Evolutionary conservation across 2,888 invertebrate genomes (phyloP).

Genomic region (Amphipoea lucens): DNA sequence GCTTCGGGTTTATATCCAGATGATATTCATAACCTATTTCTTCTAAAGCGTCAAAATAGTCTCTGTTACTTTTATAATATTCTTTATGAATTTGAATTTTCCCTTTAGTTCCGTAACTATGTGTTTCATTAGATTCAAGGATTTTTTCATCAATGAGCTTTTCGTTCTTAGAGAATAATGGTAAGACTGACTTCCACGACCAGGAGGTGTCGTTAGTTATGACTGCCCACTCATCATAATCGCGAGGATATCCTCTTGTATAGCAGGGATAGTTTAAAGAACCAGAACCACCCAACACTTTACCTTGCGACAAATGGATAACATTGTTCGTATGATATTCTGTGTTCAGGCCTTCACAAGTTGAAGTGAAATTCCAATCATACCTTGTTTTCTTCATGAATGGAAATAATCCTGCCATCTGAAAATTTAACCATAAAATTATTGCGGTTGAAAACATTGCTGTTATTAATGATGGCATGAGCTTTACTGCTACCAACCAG

Average conservation of each 20-base stretch:
- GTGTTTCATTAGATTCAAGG: constrained; percentile 36
- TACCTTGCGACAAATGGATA: constrained; percentile 68
- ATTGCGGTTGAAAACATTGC: no score
- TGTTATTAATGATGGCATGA: no score
- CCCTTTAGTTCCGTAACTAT: constrained; percentile 80
- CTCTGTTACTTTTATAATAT: constrained; percentile 47
- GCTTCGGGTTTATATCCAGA: constrained; percentile 41
- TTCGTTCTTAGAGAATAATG: constrained; percentile 26
- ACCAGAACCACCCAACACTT: constrained; percentile 70
- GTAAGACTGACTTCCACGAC: constrained; percentile 28
- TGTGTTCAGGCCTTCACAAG: constrained; percentile 48
- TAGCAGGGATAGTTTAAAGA: constrained; percentile 15
- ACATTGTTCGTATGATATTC: constrained; percentile 45
- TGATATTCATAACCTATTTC: constrained; percentile 81
- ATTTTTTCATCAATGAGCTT: constrained; percentile 25
- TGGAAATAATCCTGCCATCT: constrained; percentile 44
- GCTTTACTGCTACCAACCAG: no score
- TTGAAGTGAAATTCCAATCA: constrained; percentile 74
- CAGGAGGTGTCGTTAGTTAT: constrained; percentile 38
- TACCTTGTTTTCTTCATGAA: constrained; percentile 62
- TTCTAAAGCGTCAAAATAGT: constrained; percentile 76
- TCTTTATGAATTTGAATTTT: constrained; percentile 77
- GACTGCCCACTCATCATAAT: constrained; percentile 39
- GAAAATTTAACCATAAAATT: neutral
- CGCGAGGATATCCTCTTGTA: constrained; percentile 27